Conservation (phyloP, 2,888 invertebrate species). For the Bibio marci region DNA sequence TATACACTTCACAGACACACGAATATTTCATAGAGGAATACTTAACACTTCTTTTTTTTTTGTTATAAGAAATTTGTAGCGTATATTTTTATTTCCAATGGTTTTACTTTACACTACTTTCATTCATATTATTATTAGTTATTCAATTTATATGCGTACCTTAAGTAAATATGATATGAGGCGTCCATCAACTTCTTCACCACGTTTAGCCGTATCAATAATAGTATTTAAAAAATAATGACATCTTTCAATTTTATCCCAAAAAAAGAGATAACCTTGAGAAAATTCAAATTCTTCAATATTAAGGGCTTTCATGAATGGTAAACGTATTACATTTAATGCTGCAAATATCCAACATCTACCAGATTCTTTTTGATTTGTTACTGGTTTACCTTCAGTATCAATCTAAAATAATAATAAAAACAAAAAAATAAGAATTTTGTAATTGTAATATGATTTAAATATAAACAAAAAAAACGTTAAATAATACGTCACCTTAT, state of each 20-base stretch:
- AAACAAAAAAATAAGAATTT: too few species aligned
- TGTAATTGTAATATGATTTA: too few species aligned
- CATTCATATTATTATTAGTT: not conserved
- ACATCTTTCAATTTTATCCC: conserved; percentile 82
- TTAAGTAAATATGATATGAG: conserved; percentile 59
- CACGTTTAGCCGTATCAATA: conserved; percentile 49
- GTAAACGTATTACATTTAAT: conserved; percentile 67
- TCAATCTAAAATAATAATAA: too few species aligned
- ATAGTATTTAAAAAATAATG: conserved; percentile 74
- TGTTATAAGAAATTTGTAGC: too few species aligned
- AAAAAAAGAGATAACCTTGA: conserved; percentile 74
- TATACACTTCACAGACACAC: too few species aligned
- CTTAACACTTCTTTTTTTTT: too few species aligned
- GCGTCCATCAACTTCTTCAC: conserved; percentile 62
- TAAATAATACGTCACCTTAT: conserved; percentile 41
- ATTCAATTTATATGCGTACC: conserved; percentile 26
- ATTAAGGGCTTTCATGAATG: conserved; percentile 55
- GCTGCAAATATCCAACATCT: conserved; percentile 85
- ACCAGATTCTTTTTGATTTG: conserved; percentile 74
- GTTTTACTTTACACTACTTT: too few species aligned
- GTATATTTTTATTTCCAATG: too few species aligned
- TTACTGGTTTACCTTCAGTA: conserved; percentile 80
- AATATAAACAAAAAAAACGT: not conserved
- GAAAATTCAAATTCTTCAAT: conserved; percentile 87
- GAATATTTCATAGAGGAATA: too few species aligned